Conservation (phyloP, 2,797 vertebrate species). For the Meriones psammophilus region DNA sequence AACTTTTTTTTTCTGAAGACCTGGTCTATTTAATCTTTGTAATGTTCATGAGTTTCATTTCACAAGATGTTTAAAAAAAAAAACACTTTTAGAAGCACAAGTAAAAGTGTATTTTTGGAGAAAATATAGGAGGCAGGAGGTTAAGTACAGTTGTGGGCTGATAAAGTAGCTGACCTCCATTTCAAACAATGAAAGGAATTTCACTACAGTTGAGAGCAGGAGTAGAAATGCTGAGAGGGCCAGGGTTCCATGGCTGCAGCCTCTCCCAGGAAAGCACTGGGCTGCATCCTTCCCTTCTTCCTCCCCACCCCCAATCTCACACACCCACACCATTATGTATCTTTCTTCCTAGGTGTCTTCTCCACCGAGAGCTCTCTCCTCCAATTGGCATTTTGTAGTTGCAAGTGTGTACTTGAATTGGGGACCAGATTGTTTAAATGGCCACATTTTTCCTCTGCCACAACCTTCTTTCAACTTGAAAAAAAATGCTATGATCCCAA, state of each 20-base stretch:
- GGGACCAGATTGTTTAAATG: too few relatives aligned
- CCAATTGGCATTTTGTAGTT: rapidly evolving
- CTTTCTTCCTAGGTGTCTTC: background rate
- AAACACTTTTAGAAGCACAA: background rate
- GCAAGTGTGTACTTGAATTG: background rate
- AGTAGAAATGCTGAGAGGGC: background rate
- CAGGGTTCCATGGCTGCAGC: background rate
- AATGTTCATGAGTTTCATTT: background rate
- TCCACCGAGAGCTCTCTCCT: rapidly evolving
- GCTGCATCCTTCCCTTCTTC: too few relatives aligned
- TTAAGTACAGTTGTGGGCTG: background rate
- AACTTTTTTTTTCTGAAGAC: background rate
- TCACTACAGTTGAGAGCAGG: background rate
- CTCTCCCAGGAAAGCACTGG: background rate
- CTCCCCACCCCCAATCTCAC: rapidly evolving
- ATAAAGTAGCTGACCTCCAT: background rate
- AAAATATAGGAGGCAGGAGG: background rate
- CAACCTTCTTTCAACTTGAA: background rate
- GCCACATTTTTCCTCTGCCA: background rate
- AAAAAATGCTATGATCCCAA: background rate
- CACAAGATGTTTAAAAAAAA: background rate
- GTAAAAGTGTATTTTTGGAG: background rate
- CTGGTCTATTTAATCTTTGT: background rate
- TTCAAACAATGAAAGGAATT: background rate
- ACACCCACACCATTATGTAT: rapidly evolving